These are phyloP conservation scores for Vombatus ursinus DNA, from an alignment of 2,113 vertebrate species.

Conservation along the genomic window DNA sequence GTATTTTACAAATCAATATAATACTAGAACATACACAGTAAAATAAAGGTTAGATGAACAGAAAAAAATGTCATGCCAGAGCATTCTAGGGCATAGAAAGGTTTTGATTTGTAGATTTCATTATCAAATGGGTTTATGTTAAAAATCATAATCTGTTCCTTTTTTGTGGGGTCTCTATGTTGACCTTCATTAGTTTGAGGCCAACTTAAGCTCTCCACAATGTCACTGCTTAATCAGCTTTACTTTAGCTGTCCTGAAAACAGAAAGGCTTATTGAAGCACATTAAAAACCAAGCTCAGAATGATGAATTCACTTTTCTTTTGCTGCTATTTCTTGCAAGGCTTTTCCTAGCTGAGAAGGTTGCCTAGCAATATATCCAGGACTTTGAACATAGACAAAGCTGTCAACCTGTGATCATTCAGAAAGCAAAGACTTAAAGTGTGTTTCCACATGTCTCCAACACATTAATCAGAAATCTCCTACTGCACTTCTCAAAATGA, in stretches of 20 bases:
- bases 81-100: slow-evolving; percentile 63
- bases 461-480: slow-evolving; percentile 6
- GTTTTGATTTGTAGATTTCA: slow-evolving; percentile 73
- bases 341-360: neutral
- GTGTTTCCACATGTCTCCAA: slow-evolving; percentile 7
- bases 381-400: slow-evolving; percentile 36
- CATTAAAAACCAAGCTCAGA: slow-evolving; percentile 59
- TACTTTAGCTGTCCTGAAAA: slow-evolving; percentile 67
- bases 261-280: slow-evolving; percentile 17
- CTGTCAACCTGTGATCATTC: neutral
- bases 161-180: slow-evolving; percentile 24
- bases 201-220: slow-evolving; percentile 56
- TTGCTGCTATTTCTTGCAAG: slow-evolving; percentile 10
- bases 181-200: slow-evolving; percentile 70
- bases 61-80: slow-evolving; percentile 70
- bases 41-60: slow-evolving; percentile 70
- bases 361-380: neutral
- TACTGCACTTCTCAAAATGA: neutral
- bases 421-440: neutral
- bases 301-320: slow-evolving; percentile 23
- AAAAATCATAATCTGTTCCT: slow-evolving; percentile 68
- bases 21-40: slow-evolving; percentile 63
- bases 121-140: slow-evolving; percentile 63
- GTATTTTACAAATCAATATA: slow-evolving; percentile 56
- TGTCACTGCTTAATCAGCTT: slow-evolving; percentile 46